Conservation (phyloP, 1,140 invertebrate genomes). For the Diprion similis region DNA sequence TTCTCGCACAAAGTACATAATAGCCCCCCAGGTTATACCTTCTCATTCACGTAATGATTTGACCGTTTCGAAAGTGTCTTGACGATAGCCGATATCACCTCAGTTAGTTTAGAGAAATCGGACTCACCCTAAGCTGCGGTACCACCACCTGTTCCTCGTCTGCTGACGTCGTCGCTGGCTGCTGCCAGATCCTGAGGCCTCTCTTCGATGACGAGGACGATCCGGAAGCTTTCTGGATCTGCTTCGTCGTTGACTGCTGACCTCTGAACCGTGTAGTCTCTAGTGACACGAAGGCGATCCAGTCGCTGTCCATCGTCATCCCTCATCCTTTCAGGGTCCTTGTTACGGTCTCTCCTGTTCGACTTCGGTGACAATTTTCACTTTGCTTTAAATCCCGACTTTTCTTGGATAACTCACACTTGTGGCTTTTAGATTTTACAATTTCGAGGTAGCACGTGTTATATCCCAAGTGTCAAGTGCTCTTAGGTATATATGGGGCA, state of each 20-base stretch:
- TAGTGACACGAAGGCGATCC: conserved; percentile 4
- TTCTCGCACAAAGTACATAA: no score
- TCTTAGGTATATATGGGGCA: no score
- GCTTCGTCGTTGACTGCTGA: not conserved
- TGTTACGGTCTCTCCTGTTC: no score
- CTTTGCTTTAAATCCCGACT: no score
- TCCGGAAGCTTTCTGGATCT: not conserved
- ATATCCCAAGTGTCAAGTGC: no score
- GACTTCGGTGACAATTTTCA: no score
- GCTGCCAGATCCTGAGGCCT: no score
- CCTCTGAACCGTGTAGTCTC: not conserved
- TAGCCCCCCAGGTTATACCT: conserved; percentile 15
- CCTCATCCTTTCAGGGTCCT: no score
- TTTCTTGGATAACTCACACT: no score
- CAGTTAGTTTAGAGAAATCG: not conserved
- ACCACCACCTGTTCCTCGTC: not conserved
- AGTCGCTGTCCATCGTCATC: not conserved
- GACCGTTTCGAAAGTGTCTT: not conserved
- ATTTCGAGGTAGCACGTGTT: no score
- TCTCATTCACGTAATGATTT: conserved; percentile 16
- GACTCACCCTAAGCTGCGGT: conserved; percentile 19
- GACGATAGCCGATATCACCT: not conserved
- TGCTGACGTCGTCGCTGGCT: not conserved
- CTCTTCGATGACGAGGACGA: not conserved
- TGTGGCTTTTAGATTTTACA: no score